Base-by-base conservation (phyloP, 2,113 vertebrate species). In the Nycticryphes semicollaris region DNA sequence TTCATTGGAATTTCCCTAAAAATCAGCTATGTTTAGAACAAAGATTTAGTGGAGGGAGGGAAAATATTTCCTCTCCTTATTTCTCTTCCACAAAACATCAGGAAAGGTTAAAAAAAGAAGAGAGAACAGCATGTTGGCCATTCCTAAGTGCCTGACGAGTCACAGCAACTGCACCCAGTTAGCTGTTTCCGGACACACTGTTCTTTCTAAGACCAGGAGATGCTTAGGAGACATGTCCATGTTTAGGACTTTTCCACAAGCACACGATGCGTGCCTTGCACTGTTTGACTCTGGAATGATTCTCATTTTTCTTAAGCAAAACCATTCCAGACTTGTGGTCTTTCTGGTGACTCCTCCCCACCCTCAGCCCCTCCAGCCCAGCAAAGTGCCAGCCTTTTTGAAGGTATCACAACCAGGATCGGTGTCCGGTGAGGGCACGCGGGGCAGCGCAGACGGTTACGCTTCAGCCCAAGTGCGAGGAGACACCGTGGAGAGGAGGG, bases 221-320 rank as follows among this genome's bases (percentile, higher is more conserved):
- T 68, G 62, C 39, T 84, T 6, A 5, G 69, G 78, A 79, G 70
- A 39, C 41, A 7, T 66, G 30, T 4, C 85, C 72, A n/a, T 10
- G 72, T 35, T 82, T 11, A 94, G 87, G 92, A 31, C 90, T 84
- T 78, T 75, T 89, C 95, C 95, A 87, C 92, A 81, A 63, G 70
- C 64, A 43, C 74, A 24, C 37, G 21, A 12, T 6, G 41, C 27
- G 16, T 50, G 50, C 57, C 18, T 33, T 35, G 24, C n/a, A 12
- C 0, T 37, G 51, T 24, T 63, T 33, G 17, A 78, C 48, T 20
- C 22, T 2, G 37, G 69, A 93, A 51, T 56, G 28, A 18, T 16
- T 37, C 1, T 9, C n/a, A n/a, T 82, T 59, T 66, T 70, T 2
- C 41, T 87, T 6, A 19, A 78, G 69, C 18, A 43, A 50, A 90